Conservation (phyloP, 1,140 invertebrate species). For the Hylyphantes graminicola region DNA sequence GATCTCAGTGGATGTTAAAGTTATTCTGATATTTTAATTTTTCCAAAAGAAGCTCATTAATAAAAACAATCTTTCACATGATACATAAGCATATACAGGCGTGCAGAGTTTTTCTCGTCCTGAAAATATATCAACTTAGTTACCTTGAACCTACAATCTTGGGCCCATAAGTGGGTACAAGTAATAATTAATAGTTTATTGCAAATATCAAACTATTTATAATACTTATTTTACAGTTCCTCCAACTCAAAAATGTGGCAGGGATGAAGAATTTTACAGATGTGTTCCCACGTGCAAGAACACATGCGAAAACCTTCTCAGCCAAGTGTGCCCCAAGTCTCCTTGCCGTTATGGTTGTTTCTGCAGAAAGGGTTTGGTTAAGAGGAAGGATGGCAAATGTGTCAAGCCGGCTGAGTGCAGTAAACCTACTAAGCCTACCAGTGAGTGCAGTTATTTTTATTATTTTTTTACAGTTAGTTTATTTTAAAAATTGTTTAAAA, state of each 20-base stretch:
- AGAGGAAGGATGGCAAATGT: constrained; percentile 30
- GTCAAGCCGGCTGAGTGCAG: constrained; percentile 32
- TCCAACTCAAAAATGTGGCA: not conserved
- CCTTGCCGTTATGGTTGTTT: constrained; percentile 18
- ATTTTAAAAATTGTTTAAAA: too few relatives aligned
- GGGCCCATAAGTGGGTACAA: too few relatives aligned
- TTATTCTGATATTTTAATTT: too few relatives aligned
- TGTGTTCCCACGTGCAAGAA: not conserved
- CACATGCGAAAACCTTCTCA: not conserved
- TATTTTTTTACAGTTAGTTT: not conserved
- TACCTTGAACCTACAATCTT: too few relatives aligned
- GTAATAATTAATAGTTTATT: too few relatives aligned
- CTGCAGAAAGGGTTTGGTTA: constrained; percentile 19
- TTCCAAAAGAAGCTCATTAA: too few relatives aligned
- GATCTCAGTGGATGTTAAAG: too few relatives aligned
- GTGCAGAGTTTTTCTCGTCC: too few relatives aligned
- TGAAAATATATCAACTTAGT: too few relatives aligned
- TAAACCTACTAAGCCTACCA: not conserved
- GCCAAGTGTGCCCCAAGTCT: not conserved
- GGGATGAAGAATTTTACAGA: not conserved
- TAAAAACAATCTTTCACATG: too few relatives aligned
- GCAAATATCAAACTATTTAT: too few relatives aligned
- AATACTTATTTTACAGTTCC: not conserved
- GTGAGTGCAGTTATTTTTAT: not conserved
- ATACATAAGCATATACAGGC: too few relatives aligned